Evolutionary conservation across 2,113 vertebrate species (phyloP).

Genomic region (Chionis minor): DNA sequence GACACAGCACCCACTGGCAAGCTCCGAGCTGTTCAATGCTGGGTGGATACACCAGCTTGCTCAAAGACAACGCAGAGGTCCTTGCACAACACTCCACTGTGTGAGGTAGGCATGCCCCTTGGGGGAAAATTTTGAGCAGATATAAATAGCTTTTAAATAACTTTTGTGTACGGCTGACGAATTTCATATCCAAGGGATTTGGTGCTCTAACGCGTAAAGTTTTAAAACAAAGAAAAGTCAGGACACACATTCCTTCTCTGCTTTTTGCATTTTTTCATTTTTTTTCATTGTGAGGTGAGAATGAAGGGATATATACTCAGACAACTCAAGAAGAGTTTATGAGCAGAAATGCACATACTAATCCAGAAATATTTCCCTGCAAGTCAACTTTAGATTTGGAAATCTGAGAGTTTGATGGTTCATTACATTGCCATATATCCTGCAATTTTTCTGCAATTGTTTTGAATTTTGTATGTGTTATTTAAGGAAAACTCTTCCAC

Average conservation of each 20-base stretch:
- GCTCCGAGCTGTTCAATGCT: background rate
- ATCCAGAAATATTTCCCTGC: background rate
- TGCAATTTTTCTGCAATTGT: background rate
- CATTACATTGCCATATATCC: background rate
- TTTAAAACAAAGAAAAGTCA: background rate
- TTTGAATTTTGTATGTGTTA: background rate
- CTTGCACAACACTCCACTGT: background rate
- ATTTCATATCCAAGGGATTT: background rate
- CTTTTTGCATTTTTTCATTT: background rate
- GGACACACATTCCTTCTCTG: background rate
- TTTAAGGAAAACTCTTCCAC: background rate
- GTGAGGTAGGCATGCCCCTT: background rate
- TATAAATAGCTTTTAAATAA: slow-evolving; percentile 30
- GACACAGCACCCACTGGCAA: background rate
- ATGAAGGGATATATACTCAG: background rate
- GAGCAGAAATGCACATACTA: background rate
- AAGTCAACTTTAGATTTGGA: background rate
- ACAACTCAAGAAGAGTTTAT: background rate
- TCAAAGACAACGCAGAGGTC: background rate
- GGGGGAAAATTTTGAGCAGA: background rate
- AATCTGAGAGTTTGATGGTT: background rate
- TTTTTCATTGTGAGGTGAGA: background rate
- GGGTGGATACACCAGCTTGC: background rate
- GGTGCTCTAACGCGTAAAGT: background rate
- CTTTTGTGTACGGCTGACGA: background rate